phyloP scores from a whole-genome alignment of 2,113 vertebrate genomes.

The Casuarius casuarius region DNA sequence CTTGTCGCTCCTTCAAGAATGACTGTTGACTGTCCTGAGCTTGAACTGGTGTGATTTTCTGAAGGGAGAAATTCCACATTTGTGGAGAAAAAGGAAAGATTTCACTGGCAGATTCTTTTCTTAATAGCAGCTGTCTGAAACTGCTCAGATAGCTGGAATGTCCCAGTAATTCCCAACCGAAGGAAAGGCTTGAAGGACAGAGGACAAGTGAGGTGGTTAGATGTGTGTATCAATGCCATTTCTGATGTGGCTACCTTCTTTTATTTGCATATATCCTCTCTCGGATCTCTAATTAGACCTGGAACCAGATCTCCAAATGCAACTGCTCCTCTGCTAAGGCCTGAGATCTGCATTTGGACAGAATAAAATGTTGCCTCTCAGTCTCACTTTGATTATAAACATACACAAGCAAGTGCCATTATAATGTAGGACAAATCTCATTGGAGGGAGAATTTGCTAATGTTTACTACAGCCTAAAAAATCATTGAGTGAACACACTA shows the following conservation, averaged over 20 bases:
- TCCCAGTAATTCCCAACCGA: background rate
- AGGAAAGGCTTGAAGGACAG: background rate
- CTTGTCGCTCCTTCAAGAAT: conserved; percentile 28
- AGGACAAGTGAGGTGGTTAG: conserved; percentile 39
- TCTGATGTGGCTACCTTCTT: background rate
- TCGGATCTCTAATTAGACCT: background rate
- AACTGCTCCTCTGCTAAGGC: background rate
- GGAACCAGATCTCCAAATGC: background rate
- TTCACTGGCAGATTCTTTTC: conserved; percentile 27
- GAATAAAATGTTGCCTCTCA: conserved; percentile 11
- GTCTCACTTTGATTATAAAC: background rate
- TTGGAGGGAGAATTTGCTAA: conserved; percentile 21
- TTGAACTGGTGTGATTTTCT: conserved; percentile 42
- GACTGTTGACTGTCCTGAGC: conserved; percentile 39
- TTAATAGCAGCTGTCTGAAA: conserved; percentile 44
- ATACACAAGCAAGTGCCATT: background rate
- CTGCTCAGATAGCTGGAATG: conserved; percentile 20
- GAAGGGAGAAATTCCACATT: conserved; percentile 39
- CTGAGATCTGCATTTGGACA: background rate
- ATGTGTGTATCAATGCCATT: background rate
- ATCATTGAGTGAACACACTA: background rate
- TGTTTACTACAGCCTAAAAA: conserved; percentile 42
- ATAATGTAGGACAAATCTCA: background rate
- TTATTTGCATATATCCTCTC: background rate
- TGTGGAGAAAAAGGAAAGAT: conserved; percentile 26